Conservation (phyloP, 2,113 vertebrate genomes). For the Otus sunia region DNA sequence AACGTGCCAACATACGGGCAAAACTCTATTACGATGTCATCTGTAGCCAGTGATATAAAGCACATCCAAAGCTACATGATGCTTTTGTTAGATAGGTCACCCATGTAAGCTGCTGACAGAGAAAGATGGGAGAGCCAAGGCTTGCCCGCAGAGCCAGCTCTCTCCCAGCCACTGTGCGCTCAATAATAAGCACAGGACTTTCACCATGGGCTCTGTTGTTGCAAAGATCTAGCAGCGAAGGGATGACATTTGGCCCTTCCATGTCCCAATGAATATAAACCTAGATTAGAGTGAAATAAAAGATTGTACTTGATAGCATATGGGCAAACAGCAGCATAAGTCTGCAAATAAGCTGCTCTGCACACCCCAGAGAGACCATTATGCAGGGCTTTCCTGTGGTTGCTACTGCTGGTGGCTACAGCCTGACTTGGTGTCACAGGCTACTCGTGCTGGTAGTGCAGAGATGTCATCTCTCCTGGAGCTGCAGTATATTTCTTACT, state of each 20-base stretch:
- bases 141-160: background rate
- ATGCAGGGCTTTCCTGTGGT: background rate
- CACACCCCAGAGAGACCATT: background rate
- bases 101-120: background rate
- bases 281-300: background rate
- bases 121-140: background rate
- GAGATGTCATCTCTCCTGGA: background rate
- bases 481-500: background rate
- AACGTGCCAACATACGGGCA: background rate
- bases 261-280: background rate
- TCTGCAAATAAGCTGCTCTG: background rate
- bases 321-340: background rate
- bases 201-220: background rate
- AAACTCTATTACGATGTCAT: background rate
- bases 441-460: background rate
- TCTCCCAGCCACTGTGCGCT: accelerated
- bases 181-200: background rate
- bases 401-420: background rate
- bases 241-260: slow-evolving; percentile 12
- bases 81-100: background rate
- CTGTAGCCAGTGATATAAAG: background rate
- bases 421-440: background rate
- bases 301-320: background rate
- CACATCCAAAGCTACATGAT: background rate
- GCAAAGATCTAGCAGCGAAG: background rate